Conservation (phyloP, 23 tunicate genomes). For the Clavelina lepadiformis region DNA sequence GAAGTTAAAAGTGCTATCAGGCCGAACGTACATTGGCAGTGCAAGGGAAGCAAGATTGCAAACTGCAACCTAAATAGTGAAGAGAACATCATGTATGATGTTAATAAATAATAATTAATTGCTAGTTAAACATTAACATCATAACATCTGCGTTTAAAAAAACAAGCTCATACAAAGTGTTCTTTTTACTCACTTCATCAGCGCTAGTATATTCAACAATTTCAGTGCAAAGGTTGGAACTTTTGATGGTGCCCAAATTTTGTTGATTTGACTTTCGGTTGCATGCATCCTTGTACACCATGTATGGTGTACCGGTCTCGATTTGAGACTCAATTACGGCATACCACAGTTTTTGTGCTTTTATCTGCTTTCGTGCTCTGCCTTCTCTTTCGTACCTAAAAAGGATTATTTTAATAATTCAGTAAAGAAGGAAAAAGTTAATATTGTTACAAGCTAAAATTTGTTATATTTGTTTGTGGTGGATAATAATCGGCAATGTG, state of each 20-base stretch:
- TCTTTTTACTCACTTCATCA: conserved; percentile 65
- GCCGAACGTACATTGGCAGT: conserved; percentile 74
- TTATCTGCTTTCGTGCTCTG: conserved; percentile 65
- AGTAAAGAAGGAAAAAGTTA: too few species aligned
- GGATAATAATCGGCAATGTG: too few species aligned
- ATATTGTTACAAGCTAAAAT: too few species aligned
- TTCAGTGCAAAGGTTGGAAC: conserved; percentile 96
- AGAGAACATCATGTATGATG: not conserved
- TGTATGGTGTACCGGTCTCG: conserved; percentile 98
- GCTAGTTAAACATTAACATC: not conserved
- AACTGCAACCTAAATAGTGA: conserved; percentile 79
- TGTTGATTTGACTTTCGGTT: conserved; percentile 98
- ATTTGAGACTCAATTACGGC: conserved; percentile 96
- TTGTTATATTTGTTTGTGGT: too few species aligned
- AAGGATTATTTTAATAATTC: too few species aligned
- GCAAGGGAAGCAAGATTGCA: conserved; percentile 97
- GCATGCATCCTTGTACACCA: conserved; percentile 99
- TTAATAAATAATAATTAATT: not conserved
- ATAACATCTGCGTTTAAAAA: not conserved
- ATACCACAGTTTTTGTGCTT: conserved; percentile 95
- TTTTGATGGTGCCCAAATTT: conserved; percentile 96
- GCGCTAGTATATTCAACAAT: conserved; percentile 91
- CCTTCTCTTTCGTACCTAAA: conserved; percentile 85
- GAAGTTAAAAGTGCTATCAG: conserved; percentile 68
- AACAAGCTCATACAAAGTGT: not conserved